Percentiles rank a stretch among this genome's conserved stretches.
Evolutionary conservation across 92 coral and sea anemone species (phyloP).

Genomic region (Parazoanthus atlanticus): DNA sequence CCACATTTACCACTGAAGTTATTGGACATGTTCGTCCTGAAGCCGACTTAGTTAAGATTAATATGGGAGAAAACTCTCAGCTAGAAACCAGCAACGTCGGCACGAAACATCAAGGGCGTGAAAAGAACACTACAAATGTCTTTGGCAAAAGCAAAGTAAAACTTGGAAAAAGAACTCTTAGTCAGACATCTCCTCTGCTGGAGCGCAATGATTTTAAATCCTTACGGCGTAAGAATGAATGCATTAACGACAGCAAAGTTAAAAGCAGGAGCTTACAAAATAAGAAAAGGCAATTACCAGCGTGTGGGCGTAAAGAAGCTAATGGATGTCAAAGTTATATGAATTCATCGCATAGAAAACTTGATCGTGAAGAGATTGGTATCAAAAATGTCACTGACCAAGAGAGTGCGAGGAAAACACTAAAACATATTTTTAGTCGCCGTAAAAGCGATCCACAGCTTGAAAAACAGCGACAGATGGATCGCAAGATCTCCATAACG

Average conservation of each 20-base stretch:
- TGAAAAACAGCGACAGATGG: slow-evolving; percentile 28
- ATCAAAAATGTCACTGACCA: neutral
- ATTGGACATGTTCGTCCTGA: neutral
- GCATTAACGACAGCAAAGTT: neutral
- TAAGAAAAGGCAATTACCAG: neutral
- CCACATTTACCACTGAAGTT: slow-evolving; percentile 9
- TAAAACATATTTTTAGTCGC: neutral
- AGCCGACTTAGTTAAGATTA: neutral
- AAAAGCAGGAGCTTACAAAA: neutral
- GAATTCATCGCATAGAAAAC: neutral
- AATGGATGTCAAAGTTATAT: neutral
- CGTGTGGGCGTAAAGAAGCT: neutral
- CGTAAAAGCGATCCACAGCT: slow-evolving; percentile 4
- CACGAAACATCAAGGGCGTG: neutral
- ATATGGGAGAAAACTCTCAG: neutral
- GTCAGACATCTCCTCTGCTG: neutral
- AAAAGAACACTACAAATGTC: neutral
- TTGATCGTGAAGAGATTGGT: neutral
- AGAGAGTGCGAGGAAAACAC: neutral
- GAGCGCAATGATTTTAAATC: neutral
- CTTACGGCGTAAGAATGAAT: neutral
- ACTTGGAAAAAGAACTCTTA: neutral
- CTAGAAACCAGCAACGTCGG: neutral
- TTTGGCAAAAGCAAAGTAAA: neutral
- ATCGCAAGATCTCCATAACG: slow-evolving; percentile 51